Percentiles rank a stretch among this genome's conserved stretches.
Conservation (phyloP, 1,140 invertebrate genomes). For the Zaprionus davidi region DNA sequence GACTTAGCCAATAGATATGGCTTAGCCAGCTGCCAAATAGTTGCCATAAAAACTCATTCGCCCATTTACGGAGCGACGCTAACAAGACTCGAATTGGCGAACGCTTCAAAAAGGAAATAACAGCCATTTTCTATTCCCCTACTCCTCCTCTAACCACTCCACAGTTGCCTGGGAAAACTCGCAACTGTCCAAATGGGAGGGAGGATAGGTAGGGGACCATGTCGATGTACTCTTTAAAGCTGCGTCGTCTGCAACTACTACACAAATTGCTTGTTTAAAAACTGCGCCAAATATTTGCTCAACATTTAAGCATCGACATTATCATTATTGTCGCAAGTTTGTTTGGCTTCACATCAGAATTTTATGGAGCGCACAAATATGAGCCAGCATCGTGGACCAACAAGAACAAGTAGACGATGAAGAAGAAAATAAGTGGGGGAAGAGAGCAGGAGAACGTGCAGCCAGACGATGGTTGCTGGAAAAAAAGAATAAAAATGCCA, state of each 20-base stretch:
- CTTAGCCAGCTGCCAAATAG: conserved; percentile 49
- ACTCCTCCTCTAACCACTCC: no score
- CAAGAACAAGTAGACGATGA: conserved; percentile 14
- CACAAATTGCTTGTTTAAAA: conserved; percentile 76
- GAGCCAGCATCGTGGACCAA: conserved; percentile 35
- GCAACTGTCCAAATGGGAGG: conserved; percentile 54
- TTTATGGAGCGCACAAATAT: conserved; percentile 77
- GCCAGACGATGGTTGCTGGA: conserved; percentile 30
- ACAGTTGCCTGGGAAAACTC: conserved; percentile 64
- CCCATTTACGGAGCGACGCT: conserved; percentile 53
- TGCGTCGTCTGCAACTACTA: conserved; percentile 39
- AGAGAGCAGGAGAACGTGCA: not conserved
- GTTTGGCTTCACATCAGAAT: conserved; percentile 70
- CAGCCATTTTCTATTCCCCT: conserved; percentile 65
- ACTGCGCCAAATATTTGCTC: conserved; percentile 54
- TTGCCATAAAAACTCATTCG: conserved; percentile 66
- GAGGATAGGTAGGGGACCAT: conserved; percentile 1
- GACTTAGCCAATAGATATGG: conserved; percentile 38
- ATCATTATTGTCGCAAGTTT: conserved; percentile 77
- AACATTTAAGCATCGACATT: conserved; percentile 60
- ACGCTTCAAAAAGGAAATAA: conserved; percentile 64
- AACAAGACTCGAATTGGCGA: conserved; percentile 37
- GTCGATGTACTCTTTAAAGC: conserved; percentile 60
- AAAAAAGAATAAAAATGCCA: conserved; percentile 74
- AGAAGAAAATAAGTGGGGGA: not conserved